These are phyloP conservation scores for Prolemur simus DNA, from an alignment of 2,113 vertebrate genomes.

Conservation along the genomic window DNA sequence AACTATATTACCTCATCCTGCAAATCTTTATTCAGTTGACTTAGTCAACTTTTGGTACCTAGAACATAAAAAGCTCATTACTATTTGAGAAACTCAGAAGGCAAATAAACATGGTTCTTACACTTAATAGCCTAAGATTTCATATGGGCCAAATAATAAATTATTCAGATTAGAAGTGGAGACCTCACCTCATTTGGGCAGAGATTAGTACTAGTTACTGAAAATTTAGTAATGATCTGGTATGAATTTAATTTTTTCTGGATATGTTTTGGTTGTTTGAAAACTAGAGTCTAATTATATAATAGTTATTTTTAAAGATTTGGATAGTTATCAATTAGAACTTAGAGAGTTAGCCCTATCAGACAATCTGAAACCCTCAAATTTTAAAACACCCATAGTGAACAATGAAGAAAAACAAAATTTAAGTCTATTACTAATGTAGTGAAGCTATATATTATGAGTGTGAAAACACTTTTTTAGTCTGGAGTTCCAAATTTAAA, in stretches of 20 bases:
- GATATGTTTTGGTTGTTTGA: neutral
- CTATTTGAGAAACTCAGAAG: neutral
- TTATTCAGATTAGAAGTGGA: neutral
- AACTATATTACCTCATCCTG: neutral
- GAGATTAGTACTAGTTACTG: neutral
- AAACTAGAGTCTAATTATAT: neutral
- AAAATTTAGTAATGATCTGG: neutral
- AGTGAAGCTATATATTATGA: neutral
- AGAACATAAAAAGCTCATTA: neutral
- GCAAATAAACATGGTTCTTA: neutral
- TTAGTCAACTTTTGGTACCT: neutral
- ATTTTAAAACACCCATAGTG: slow-evolving; percentile 14
- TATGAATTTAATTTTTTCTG: neutral
- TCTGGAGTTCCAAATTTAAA: neutral
- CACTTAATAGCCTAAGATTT: neutral
- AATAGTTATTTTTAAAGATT: neutral
- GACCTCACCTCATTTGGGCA: neutral
- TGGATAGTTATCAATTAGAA: neutral
- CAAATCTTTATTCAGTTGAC: neutral
- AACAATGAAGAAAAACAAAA: neutral
- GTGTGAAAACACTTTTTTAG: neutral
- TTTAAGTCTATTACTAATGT: neutral
- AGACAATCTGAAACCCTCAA: neutral
- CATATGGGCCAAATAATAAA: neutral
- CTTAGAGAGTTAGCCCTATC: neutral